Evolutionary conservation across 2,113 vertebrate species (phyloP).

Genomic region (Hyaena hyaena): DNA sequence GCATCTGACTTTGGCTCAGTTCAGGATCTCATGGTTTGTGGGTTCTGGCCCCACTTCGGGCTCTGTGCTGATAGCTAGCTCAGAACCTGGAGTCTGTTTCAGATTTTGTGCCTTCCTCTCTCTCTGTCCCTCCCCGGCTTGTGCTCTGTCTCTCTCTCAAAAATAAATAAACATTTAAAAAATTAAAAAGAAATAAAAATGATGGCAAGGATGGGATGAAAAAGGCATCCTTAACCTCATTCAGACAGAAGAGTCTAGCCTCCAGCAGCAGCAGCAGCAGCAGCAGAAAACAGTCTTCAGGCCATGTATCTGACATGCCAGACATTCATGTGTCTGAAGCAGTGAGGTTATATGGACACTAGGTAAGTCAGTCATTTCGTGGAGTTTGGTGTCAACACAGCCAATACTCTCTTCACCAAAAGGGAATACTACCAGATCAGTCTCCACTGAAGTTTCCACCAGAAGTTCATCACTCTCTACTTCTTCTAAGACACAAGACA

Average conservation of each 20-base stretch:
- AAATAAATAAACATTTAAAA: too few species aligned
- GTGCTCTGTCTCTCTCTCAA: too few species aligned
- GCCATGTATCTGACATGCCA: background rate
- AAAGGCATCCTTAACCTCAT: background rate
- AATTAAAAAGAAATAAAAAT: background rate
- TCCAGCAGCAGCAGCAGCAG: background rate
- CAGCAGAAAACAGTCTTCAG: background rate
- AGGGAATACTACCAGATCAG: background rate
- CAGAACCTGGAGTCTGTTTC: too few species aligned
- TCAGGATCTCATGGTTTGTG: too few species aligned
- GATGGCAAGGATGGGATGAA: background rate
- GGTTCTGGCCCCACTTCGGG: too few species aligned
- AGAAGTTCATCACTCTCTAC: background rate
- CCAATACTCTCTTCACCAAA: background rate
- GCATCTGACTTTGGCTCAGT: too few species aligned
- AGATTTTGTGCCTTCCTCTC: too few species aligned
- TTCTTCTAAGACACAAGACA: background rate
- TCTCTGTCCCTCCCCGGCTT: too few species aligned
- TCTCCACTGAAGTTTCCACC: background rate
- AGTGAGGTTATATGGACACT: background rate
- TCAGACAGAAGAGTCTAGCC: background rate
- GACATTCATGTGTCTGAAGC: background rate
- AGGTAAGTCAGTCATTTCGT: background rate
- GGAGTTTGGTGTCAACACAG: background rate
- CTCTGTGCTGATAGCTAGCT: too few species aligned